These are phyloP conservation scores for Campoplex nolae DNA, from an alignment of 2,888 invertebrate species.

Conservation along the genomic window DNA sequence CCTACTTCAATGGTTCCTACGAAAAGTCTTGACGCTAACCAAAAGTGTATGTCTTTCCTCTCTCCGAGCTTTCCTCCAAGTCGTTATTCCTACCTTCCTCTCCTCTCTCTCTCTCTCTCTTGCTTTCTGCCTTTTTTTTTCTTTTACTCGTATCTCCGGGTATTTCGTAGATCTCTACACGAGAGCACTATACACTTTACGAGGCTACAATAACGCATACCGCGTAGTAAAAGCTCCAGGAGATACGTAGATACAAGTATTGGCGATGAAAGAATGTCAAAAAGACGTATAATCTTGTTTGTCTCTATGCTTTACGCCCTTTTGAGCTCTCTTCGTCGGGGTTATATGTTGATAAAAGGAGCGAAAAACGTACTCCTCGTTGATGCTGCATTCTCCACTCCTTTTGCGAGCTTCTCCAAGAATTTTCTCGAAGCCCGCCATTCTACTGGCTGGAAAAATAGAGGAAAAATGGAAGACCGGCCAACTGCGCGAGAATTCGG, in stretches of 20 bases:
- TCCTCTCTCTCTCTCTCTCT: neutral
- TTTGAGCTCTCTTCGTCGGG: neutral
- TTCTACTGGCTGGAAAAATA: neutral
- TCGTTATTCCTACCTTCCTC: slow-evolving; percentile 24
- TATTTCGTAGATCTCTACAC: slow-evolving; percentile 41
- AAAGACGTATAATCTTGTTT: neutral
- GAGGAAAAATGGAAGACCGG: slow-evolving; percentile 18
- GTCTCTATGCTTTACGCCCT: neutral
- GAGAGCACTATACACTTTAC: slow-evolving; percentile 63
- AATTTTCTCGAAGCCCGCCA: slow-evolving; percentile 29
- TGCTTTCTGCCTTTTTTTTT: neutral
- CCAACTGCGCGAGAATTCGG: slow-evolving; percentile 55
- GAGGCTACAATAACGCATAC: slow-evolving; percentile 62
- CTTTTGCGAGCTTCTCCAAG: slow-evolving; percentile 52
- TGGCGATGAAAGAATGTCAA: neutral
- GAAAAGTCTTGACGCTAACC: slow-evolving; percentile 13
- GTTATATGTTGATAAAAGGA: neutral
- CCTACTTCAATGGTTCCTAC: slow-evolving; percentile 11
- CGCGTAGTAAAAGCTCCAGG: slow-evolving; percentile 34
- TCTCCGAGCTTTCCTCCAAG: slow-evolving; percentile 23
- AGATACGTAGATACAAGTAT: slow-evolving; percentile 30
- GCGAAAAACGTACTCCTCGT: slow-evolving; percentile 43
- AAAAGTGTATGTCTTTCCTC: slow-evolving; percentile 3
- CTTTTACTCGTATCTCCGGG: slow-evolving; percentile 27
- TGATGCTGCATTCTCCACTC: slow-evolving; percentile 55